These are phyloP conservation scores for Orthosia incerta DNA, from an alignment of 2,888 invertebrate genomes.

Conservation along the genomic window DNA sequence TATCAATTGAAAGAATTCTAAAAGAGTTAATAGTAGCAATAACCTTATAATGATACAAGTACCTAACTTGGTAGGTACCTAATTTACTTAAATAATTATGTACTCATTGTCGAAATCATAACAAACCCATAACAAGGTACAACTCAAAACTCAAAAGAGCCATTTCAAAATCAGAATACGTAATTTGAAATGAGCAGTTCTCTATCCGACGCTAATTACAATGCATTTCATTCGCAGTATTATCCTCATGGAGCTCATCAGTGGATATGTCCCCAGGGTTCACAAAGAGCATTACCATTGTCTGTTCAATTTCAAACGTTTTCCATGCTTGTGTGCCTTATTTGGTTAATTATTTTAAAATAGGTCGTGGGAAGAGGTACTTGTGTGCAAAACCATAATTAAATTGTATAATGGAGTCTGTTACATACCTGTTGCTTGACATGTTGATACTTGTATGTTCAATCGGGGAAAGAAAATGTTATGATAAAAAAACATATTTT, in stretches of 20 bases:
- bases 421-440: too few species aligned
- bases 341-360: constrained; percentile 13
- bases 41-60: background rate
- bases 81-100: too few species aligned
- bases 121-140: background rate
- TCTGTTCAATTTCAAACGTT: constrained; percentile 21
- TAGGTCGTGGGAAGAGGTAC: background rate
- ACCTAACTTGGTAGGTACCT: too few species aligned
- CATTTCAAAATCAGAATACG: constrained; percentile 4
- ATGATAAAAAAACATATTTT: too few species aligned
- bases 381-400: too few species aligned
- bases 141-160: background rate
- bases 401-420: too few species aligned
- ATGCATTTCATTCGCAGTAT: constrained; percentile 14
- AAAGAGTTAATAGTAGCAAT: background rate
- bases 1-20: too few species aligned
- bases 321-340: background rate
- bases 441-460: too few species aligned
- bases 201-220: constrained; percentile 28
- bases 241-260: constrained; percentile 16
- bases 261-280: constrained; percentile 20
- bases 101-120: background rate
- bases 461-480: too few species aligned
- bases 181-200: constrained; percentile 9
- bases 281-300: constrained; percentile 19